These are phyloP conservation scores for Plagodis pulveraria DNA, from an alignment of 2,888 invertebrate species.

Conservation along the genomic window DNA sequence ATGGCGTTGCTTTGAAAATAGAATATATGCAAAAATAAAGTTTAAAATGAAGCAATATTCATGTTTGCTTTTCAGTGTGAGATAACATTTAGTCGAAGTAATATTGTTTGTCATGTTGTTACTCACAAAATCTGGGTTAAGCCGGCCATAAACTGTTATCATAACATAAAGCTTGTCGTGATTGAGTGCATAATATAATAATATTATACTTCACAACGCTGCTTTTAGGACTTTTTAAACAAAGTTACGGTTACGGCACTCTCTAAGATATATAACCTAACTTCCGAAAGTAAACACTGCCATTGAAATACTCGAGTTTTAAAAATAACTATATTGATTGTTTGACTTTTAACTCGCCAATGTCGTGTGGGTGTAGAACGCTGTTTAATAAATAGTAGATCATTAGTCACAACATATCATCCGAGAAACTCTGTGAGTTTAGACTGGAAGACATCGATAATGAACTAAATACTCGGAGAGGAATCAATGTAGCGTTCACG, in stretches of 20 bases:
- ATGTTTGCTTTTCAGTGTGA: conserved; percentile 29
- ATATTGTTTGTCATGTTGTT: conserved; percentile 41
- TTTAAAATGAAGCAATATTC: conserved; percentile 7
- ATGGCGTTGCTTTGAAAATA: conserved; percentile 16
- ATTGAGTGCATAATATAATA: conserved; percentile 43
- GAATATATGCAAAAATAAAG: not conserved
- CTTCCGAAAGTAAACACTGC: conserved; percentile 9
- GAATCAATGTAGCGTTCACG: conserved; percentile 22
- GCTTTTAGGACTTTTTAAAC: conserved; percentile 22
- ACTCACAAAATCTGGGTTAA: conserved; percentile 60
- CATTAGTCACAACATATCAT: conserved; percentile 30
- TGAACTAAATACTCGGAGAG: conserved; percentile 18
- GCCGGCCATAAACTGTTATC: conserved; percentile 66
- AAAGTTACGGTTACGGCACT: conserved; percentile 18
- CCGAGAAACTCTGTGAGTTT: conserved; percentile 22
- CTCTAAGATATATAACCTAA: conserved; percentile 6
- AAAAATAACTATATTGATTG: conserved; percentile 23
- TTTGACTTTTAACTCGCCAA: conserved; percentile 19
- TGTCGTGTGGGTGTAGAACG: conserved; percentile 22
- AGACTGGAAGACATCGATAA: conserved; percentile 19
- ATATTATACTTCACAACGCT: conserved; percentile 23
- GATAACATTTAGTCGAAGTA: conserved; percentile 33
- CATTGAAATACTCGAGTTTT: conserved; percentile 14
- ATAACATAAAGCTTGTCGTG: conserved; percentile 51
- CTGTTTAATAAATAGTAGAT: conserved; percentile 29